Conservation (phyloP, 2,888 invertebrate species). For the Carabus problematicus region DNA sequence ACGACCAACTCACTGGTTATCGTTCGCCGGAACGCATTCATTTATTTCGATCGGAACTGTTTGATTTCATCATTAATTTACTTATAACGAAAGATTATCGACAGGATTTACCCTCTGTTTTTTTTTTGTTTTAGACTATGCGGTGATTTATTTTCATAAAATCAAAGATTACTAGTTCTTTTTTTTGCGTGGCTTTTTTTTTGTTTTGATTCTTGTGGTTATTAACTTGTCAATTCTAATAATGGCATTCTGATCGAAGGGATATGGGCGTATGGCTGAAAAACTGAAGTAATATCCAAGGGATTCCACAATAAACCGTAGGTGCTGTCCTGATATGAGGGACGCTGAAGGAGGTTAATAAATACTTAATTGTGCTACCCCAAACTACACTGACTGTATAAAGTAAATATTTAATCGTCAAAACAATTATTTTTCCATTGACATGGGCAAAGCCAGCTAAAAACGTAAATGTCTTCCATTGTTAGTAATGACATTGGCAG, state of each 20-base stretch:
- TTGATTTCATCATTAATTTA: slow-evolving; percentile 42
- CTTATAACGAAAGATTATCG: slow-evolving; percentile 42
- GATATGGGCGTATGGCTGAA: no score
- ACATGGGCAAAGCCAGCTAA: no score
- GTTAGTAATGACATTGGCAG: no score
- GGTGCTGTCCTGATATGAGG: no score
- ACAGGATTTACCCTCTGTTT: slow-evolving; percentile 30
- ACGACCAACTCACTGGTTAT: slow-evolving; percentile 22
- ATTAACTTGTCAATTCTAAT: slow-evolving; percentile 10
- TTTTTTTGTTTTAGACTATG: slow-evolving; percentile 4
- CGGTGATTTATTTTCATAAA: slow-evolving; percentile 38
- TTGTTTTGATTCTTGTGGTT: slow-evolving; percentile 9
- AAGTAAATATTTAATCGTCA: no score
- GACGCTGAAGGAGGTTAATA: no score
- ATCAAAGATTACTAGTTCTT: slow-evolving; percentile 10
- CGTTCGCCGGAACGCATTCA: slow-evolving; percentile 28
- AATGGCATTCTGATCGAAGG: slow-evolving; percentile 15
- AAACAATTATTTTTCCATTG: no score
- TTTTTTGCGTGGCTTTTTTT: slow-evolving; percentile 7
- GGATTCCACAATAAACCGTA: no score
- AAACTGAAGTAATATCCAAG: no score
- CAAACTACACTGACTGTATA: no score
- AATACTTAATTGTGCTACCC: no score
- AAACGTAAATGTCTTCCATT: no score
- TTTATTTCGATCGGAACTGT: slow-evolving; percentile 39